A percentile compares a stretch with the other conserved stretches of the same genome.
phyloP scores from a whole-genome alignment of 2,113 vertebrate species.

The Rhea pennata region DNA sequence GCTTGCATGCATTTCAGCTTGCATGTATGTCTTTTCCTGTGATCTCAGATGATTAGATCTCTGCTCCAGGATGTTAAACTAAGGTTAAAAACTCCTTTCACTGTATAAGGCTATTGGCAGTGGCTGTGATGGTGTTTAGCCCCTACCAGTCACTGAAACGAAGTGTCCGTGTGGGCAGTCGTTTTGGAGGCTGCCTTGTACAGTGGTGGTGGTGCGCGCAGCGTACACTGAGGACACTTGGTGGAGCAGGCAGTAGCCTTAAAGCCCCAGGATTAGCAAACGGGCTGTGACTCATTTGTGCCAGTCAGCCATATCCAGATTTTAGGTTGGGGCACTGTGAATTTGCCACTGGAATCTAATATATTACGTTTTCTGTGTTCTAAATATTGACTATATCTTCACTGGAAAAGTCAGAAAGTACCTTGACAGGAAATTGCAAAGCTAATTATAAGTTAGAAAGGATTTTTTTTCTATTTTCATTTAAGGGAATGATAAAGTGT shows the following conservation, averaged over 20 bases:
- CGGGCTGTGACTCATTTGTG: background rate
- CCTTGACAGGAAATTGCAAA: background rate
- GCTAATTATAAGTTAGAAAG: background rate
- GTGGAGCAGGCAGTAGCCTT: background rate
- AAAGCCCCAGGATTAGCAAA: background rate
- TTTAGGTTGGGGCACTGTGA: background rate
- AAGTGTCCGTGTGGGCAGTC: fast-evolving
- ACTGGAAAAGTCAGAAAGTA: background rate
- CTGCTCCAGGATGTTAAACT: background rate
- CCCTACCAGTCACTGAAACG: background rate
- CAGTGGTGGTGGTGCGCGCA: fast-evolving
- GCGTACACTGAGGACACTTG: fast-evolving
- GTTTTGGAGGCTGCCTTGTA: background rate
- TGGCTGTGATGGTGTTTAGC: fast-evolving
- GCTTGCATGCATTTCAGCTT: background rate
- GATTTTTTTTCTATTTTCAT: background rate
- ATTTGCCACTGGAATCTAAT: background rate
- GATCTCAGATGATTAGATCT: background rate
- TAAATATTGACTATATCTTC: too few species aligned
- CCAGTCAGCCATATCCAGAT: fast-evolving
- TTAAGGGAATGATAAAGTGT: background rate
- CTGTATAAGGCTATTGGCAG: fast-evolving
- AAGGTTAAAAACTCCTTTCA: background rate
- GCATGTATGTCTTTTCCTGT: fast-evolving
- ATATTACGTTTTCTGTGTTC: fast-evolving